Evolutionary conservation across 2,797 vertebrate genomes (phyloP).

Genomic region (Stomatorhinus walkeri): DNA sequence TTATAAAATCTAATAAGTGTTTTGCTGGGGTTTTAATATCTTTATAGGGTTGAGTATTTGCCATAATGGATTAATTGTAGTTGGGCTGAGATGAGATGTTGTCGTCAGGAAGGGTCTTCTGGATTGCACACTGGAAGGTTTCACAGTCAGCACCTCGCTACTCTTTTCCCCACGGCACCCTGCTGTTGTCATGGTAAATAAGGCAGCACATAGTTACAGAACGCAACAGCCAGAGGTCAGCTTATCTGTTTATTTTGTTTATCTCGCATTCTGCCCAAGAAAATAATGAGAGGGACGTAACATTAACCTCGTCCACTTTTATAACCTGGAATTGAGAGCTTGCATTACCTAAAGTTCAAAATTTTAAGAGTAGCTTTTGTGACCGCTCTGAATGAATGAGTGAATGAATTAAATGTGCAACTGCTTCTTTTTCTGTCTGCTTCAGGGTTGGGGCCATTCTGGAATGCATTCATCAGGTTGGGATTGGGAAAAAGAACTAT

Average conservation of each 20-base stretch:
- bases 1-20: neutral
- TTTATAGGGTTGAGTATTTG: neutral
- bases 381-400: constrained; percentile 47
- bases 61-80: neutral
- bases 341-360: neutral
- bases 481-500: neutral
- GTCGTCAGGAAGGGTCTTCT: neutral
- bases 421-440: neutral
- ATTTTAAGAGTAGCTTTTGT: constrained; percentile 59
- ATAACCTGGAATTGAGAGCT: neutral
- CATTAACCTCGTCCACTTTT: constrained; percentile 26
- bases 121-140: neutral
- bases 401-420: constrained; percentile 29
- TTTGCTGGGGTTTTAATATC: neutral
- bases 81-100: neutral
- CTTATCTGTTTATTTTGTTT: neutral
- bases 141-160: neutral
- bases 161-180: neutral
- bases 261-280: neutral
- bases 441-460: neutral
- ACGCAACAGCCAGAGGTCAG: neutral
- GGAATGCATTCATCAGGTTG: neutral
- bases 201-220: neutral
- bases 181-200: neutral
- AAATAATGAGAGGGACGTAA: constrained; percentile 23